phyloP scores from a whole-genome alignment of 2,797 vertebrate genomes.

The Sebastes oblongus region DNA sequence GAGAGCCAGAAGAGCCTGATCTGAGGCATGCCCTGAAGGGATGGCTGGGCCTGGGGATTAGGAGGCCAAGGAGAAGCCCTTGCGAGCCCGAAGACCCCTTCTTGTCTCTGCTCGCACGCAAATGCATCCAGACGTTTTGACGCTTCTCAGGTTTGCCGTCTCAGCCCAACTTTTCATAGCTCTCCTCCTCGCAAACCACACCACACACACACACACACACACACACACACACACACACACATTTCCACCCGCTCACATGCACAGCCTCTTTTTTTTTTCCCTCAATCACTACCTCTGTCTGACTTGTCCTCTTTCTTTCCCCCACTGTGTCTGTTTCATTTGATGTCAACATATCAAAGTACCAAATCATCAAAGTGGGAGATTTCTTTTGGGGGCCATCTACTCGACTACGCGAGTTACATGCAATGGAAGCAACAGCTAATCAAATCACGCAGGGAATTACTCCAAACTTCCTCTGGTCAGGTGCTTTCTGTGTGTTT shows the following conservation, averaged over 20 bases:
- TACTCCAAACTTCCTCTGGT: constrained; percentile 33
- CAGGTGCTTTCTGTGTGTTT: background rate
- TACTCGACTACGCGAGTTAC: constrained; percentile 81
- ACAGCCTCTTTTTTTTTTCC: constrained; percentile 16
- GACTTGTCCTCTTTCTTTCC: constrained; percentile 72
- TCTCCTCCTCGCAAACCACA: constrained; percentile 73
- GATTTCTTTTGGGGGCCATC: constrained; percentile 91
- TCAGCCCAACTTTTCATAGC: constrained; percentile 86
- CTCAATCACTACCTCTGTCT: constrained; percentile 69
- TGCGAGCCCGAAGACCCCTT: constrained; percentile 89
- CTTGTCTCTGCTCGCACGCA: constrained; percentile 95
- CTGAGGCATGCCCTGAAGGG: constrained; percentile 99
- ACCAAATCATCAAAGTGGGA: constrained; percentile 95
- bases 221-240: constrained; percentile 23
- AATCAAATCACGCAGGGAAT: constrained; percentile 71
- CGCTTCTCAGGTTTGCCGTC: constrained; percentile 89
- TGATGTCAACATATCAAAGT: constrained; percentile 99
- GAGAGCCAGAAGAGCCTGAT: constrained; percentile 87
- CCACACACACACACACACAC: constrained; percentile 26
- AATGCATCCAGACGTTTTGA: constrained; percentile 94
- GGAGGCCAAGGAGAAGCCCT: constrained; percentile 92
- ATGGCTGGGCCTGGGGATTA: constrained; percentile 99
- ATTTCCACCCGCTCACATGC: constrained; percentile 39
- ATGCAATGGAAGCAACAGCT: constrained; percentile 85
- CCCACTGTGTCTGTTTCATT: constrained; percentile 81